A percentile compares a stretch with the other conserved stretches of the same genome.
Evolutionary conservation across 2,888 invertebrate species (phyloP).

Genomic region (Scaptomyza polygonia): DNA sequence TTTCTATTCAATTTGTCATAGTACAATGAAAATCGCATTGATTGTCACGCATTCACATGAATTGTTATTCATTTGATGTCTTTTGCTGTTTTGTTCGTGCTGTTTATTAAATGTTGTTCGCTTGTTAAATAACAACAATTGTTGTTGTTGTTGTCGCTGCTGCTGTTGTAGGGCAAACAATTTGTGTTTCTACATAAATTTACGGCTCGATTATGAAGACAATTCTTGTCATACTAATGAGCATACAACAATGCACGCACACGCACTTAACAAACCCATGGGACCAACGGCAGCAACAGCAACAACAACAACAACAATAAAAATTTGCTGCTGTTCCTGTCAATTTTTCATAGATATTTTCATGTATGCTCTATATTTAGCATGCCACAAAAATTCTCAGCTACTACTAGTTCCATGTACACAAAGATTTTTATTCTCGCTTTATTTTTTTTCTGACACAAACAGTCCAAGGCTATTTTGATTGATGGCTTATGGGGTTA

Average conservation of each 20-base stretch:
- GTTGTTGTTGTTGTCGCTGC: conserved; percentile 32
- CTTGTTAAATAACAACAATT: conserved; percentile 50
- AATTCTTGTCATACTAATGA: conserved; percentile 70
- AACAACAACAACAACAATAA: conserved; percentile 13
- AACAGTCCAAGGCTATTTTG: conserved; percentile 72
- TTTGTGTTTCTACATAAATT: conserved; percentile 65
- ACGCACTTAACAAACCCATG: conserved; percentile 36
- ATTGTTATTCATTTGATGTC: conserved; percentile 22
- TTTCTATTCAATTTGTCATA: not conserved
- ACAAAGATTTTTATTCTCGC: not conserved
- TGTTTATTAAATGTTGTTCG: conserved; percentile 63
- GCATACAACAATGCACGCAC: conserved; percentile 63
- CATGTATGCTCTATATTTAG: conserved; percentile 57
- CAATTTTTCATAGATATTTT: conserved; percentile 42
- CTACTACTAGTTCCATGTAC: conserved; percentile 1
- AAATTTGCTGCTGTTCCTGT: conserved; percentile 40
- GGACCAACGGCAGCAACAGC: conserved; percentile 17
- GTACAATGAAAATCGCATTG: conserved; percentile 28
- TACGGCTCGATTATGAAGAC: conserved; percentile 22
- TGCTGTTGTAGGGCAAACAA: conserved; percentile 42
- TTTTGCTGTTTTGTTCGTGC: conserved; percentile 15
- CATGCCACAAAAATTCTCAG: conserved; percentile 51
- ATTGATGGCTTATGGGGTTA: conserved; percentile 62
- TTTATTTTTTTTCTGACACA: conserved; percentile 49
- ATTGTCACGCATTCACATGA: conserved; percentile 40